Percentiles rank a stretch among this genome's conserved stretches.
Conservation (phyloP, 1,140 invertebrate species). For the Episyrphus balteatus region DNA sequence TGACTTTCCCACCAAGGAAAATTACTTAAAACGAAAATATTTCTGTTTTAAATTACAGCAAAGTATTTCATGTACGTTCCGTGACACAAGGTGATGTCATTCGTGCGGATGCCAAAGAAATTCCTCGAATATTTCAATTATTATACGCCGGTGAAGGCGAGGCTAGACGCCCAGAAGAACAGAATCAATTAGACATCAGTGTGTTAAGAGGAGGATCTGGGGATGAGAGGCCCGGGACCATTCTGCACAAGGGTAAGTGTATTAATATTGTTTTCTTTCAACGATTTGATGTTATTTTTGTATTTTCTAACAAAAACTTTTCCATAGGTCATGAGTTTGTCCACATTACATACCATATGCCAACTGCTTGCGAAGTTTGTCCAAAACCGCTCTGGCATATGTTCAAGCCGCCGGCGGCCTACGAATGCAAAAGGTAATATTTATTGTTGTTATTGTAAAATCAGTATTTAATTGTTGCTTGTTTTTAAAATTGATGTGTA, state of each 20-base stretch:
- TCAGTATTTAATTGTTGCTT: neutral
- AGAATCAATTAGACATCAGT: conserved; percentile 36
- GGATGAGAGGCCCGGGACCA: conserved; percentile 63
- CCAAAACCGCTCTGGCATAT: conserved; percentile 94
- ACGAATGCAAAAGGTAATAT: conserved; percentile 84
- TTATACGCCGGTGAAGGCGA: conserved; percentile 90
- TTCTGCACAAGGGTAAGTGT: conserved; percentile 58
- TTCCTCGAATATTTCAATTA: conserved; percentile 96
- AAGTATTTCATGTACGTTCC: conserved; percentile 95
- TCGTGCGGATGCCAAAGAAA: conserved; percentile 95
- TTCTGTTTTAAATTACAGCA: conserved; percentile 49
- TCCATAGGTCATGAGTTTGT: conserved; percentile 82
- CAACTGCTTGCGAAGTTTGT: conserved; percentile 95
- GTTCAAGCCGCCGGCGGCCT: conserved; percentile 89
- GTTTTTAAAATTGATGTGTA: neutral
- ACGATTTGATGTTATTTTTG: neutral
- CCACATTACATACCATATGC: conserved; percentile 94
- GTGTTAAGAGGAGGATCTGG: conserved; percentile 40
- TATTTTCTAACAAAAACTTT: neutral
- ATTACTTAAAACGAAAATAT: neutral
- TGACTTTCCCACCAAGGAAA: neutral
- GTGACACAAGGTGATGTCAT: conserved; percentile 98
- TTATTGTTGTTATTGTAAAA: neutral
- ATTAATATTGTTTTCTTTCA: neutral
- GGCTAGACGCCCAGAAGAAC: conserved; percentile 70